Base-by-base conservation (phyloP, 2,888 invertebrate genomes). In the Dicycla oo region DNA sequence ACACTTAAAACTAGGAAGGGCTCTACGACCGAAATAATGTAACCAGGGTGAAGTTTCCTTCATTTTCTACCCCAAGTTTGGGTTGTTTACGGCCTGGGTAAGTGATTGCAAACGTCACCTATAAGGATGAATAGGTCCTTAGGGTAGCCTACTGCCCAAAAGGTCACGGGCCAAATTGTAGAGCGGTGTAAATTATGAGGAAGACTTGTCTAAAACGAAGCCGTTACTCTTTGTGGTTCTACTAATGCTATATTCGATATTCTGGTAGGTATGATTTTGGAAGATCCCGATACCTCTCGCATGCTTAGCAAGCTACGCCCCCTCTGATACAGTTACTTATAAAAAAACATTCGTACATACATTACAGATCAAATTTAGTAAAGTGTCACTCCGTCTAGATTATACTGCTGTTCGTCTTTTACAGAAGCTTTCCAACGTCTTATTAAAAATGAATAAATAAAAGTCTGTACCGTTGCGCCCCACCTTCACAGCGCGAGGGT, bases 261-360 rank as follows among this genome's bases (percentile, higher is more conserved):
- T 58, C 7, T 38, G 26, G 5, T 8, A 34, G 3, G 15, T 3
- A 34, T 7, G 18, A 38, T 26, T 53, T 40, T 38, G 18, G 7
- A 93, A 91, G 94, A 95, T 95, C 94, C 95, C 95, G 93, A 95
- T 95, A 95, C 95, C 94, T 95, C 95, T 95, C 95, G 88, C 93
- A 94, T 93, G 94, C 94, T 93, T 93, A 93, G 93, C 94, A 93
- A 94, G 93, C 91, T 93, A 92, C 91, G 91, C 91, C 43, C 67
- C 57, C 5, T n/a, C 57, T 18, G 34, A 13, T 67, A 38, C 43
- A 53, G 15, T 10, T 0, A 34, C 15, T 26, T 20, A 34, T n/a
- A 56, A 40, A 56, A 47, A 47, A n/a, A 38, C 20, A n/a, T n/a
- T n/a, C n/a, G n/a, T n/a, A n/a, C n/a, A n/a, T n/a, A n/a, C n/a